Conservation (phyloP, 2,888 invertebrate genomes). For the Pteria penguin region DNA sequence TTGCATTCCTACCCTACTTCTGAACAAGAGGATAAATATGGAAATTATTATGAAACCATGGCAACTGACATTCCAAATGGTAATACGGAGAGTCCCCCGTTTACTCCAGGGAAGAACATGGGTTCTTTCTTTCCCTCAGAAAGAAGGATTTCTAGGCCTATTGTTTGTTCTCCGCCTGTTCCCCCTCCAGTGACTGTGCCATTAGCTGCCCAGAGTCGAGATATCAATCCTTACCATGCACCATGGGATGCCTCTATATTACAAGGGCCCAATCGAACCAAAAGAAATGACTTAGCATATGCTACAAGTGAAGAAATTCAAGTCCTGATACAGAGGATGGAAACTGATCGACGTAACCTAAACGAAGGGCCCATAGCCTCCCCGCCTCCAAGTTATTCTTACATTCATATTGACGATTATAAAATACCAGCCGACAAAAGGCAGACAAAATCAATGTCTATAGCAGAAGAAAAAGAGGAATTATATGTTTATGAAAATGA, state of each 20-base stretch:
- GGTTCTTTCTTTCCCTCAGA: constrained; percentile 41
- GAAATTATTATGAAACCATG: constrained; percentile 43
- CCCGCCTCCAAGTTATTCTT: constrained; percentile 6
- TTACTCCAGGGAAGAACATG: constrained; percentile 37
- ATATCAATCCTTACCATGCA: constrained; percentile 40
- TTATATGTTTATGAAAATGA: constrained; percentile 26
- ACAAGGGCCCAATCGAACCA: constrained; percentile 27
- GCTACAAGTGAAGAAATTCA: constrained; percentile 64
- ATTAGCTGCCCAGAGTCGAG: background rate
- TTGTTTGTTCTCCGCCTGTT: constrained; percentile 8
- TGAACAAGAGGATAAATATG: constrained; percentile 17
- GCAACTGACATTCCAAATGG: constrained; percentile 22
- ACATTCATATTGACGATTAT: constrained; percentile 46
- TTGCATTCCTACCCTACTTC: constrained; percentile 18
- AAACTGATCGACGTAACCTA: constrained; percentile 51
- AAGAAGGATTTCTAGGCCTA: background rate
- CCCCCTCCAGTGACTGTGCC: constrained; percentile 13
- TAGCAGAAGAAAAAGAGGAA: background rate
- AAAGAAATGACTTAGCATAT: constrained; percentile 58
- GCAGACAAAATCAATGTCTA: background rate
- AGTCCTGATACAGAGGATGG: constrained; percentile 62
- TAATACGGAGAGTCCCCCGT: constrained; percentile 15
- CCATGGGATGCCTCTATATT: constrained; percentile 41
- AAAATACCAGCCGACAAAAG: constrained; percentile 11
- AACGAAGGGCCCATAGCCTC: constrained; percentile 45